Conservation (phyloP, 2,888 invertebrate species). For the Encarsia formosa region DNA sequence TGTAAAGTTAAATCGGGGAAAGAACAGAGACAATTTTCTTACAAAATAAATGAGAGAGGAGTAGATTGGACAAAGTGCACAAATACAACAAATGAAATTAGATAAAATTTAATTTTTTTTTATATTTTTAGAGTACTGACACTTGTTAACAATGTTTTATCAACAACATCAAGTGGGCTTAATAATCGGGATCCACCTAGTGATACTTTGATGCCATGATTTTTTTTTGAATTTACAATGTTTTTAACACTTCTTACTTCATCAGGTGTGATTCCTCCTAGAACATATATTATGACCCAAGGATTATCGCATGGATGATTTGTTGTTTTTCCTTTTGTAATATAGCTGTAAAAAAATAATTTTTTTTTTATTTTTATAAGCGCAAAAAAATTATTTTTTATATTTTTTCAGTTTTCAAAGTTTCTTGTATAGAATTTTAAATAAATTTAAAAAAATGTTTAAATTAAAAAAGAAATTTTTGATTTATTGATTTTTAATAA, state of each 20-base stretch:
- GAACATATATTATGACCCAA: constrained; percentile 61
- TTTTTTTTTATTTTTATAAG: not conserved
- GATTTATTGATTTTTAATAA: constrained; percentile 6
- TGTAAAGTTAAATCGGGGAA: constrained; percentile 25
- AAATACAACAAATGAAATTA: constrained; percentile 2
- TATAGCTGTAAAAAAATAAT: constrained; percentile 52
- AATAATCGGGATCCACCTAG: constrained; percentile 44
- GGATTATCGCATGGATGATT: constrained; percentile 63
- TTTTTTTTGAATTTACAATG: constrained; percentile 26
- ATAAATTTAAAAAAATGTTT: not conserved
- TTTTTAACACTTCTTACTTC: constrained; percentile 58
- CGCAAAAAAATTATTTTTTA: no score
- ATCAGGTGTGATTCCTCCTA: constrained; percentile 65
- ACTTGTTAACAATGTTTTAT: constrained; percentile 40
- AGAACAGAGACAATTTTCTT: constrained; percentile 12
- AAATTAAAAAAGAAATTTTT: not conserved
- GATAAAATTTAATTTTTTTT: not conserved
- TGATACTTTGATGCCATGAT: constrained; percentile 34
- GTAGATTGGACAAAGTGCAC: constrained; percentile 21
- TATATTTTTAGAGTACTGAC: constrained; percentile 29
- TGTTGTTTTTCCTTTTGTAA: constrained; percentile 54
- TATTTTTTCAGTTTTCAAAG: no score
- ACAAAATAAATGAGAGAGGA: constrained; percentile 24
- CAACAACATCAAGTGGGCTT: constrained; percentile 43
- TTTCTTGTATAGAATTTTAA: not conserved